These are phyloP conservation scores for Tholera decimalis DNA, from an alignment of 2,888 invertebrate species.

Conservation along the genomic window DNA sequence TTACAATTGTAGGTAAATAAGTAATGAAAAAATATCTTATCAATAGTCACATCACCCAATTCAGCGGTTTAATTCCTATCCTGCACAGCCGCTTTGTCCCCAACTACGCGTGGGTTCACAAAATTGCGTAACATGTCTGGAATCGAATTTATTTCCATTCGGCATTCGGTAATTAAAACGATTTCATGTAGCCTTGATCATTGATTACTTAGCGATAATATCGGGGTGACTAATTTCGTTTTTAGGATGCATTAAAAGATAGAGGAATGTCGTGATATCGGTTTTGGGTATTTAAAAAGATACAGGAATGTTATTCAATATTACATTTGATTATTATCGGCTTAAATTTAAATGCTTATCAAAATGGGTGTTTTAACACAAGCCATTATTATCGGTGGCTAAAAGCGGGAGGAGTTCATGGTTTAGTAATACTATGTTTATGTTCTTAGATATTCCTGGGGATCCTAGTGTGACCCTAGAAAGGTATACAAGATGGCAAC, in stretches of 20 bases:
- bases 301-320: not conserved
- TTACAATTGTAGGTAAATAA: no score
- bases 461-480: no score
- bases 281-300: no score
- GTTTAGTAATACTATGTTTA: no score
- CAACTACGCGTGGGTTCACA: constrained; percentile 38
- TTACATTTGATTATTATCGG: not conserved
- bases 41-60: not conserved
- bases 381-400: no score
- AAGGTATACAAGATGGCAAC: no score
- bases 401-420: no score
- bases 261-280: no score
- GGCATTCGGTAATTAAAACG: constrained; percentile 79
- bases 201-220: constrained; percentile 75
- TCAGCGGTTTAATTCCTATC: constrained; percentile 24
- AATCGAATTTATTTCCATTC: constrained; percentile 78
- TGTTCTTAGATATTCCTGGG: no score
- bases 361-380: no score
- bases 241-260: constrained; percentile 6
- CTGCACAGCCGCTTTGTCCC: constrained; percentile 5
- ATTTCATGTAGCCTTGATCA: constrained; percentile 64
- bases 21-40: no score
- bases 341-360: no score
- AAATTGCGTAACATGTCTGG: constrained; percentile 76
- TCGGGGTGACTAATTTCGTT: constrained; percentile 52